phyloP scores from a whole-genome alignment of 2,113 vertebrate genomes.

The Syrmaticus mikado region DNA sequence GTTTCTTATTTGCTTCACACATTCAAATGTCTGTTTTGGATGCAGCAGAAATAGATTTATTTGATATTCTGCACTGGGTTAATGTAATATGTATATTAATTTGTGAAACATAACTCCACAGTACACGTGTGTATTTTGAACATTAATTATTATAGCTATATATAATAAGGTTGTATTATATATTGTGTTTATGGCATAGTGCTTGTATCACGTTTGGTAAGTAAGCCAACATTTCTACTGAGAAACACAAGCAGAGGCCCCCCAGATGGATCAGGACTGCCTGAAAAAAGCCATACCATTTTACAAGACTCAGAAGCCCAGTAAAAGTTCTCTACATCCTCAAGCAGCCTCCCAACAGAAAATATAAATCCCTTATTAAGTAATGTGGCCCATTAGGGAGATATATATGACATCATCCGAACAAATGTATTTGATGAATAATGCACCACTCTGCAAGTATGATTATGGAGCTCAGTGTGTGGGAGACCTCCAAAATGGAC shows the following conservation, averaged over 20 bases:
- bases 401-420: slow-evolving; percentile 20
- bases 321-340: slow-evolving; percentile 63
- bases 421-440: slow-evolving; percentile 21
- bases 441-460: neutral
- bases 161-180: neutral
- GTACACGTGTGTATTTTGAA: neutral
- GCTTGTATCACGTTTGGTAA: neutral
- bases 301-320: slow-evolving; percentile 66
- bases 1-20: slow-evolving; percentile 70
- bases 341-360: slow-evolving; percentile 25
- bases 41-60: slow-evolving; percentile 45
- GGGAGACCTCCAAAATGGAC: neutral
- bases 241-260: slow-evolving; percentile 15
- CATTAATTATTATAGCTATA: neutral
- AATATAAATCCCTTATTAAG: slow-evolving; percentile 43
- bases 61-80: neutral
- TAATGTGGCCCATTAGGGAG: slow-evolving; percentile 4
- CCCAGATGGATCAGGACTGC: slow-evolving; percentile 59
- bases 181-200: slow-evolving; percentile 11
- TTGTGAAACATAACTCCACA: neutral
- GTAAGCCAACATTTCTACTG: slow-evolving; percentile 33
- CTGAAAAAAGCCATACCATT: slow-evolving; percentile 25
- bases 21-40: slow-evolving; percentile 10
- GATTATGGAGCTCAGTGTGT: neutral
- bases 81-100: slow-evolving; percentile 1